These are phyloP conservation scores for Tethea ocularis DNA, from an alignment of 2,888 invertebrate genomes.

Conservation along the genomic window DNA sequence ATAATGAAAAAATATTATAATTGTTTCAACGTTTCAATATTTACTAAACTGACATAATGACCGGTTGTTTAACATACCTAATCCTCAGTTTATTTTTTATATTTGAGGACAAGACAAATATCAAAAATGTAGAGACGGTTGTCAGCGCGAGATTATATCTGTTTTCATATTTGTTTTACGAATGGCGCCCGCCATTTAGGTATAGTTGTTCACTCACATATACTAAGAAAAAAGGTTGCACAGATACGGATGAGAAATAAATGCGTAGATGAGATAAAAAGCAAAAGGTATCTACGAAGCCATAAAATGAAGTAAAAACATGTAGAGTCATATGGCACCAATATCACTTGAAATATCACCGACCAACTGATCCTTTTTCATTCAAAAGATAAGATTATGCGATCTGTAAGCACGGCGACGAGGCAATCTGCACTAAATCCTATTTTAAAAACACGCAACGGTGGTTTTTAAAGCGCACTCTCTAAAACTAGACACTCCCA, in stretches of 20 bases:
- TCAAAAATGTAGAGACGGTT: slow-evolving; percentile 39
- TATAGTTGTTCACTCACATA: slow-evolving; percentile 8
- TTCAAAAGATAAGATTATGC: slow-evolving; percentile 70
- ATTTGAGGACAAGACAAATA: slow-evolving; percentile 29
- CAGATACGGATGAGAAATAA: slow-evolving; percentile 1
- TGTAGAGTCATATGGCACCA: slow-evolving; percentile 58
- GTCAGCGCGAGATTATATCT: slow-evolving; percentile 41
- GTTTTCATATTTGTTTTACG: slow-evolving; percentile 53
- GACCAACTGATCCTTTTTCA: slow-evolving; percentile 60
- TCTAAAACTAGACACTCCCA: slow-evolving; percentile 67
- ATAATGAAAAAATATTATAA: no score
- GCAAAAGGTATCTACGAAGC: background rate
- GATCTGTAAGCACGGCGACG: slow-evolving; percentile 46
- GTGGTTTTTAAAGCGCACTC: slow-evolving; percentile 71
- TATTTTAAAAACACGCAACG: slow-evolving; percentile 77
- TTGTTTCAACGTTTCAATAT: no score
- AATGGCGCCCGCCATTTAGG: slow-evolving; percentile 43
- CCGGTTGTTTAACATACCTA: slow-evolving; percentile 10
- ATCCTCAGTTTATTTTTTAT: slow-evolving; percentile 13
- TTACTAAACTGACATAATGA: background rate
- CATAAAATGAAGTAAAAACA: slow-evolving; percentile 21
- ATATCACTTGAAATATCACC: slow-evolving; percentile 66
- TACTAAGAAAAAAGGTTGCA: background rate
- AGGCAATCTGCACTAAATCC: slow-evolving; percentile 74
- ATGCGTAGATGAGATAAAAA: slow-evolving; percentile 7